Conservation (phyloP, 2,113 vertebrate species). For the Xyliphius kryptos region DNA sequence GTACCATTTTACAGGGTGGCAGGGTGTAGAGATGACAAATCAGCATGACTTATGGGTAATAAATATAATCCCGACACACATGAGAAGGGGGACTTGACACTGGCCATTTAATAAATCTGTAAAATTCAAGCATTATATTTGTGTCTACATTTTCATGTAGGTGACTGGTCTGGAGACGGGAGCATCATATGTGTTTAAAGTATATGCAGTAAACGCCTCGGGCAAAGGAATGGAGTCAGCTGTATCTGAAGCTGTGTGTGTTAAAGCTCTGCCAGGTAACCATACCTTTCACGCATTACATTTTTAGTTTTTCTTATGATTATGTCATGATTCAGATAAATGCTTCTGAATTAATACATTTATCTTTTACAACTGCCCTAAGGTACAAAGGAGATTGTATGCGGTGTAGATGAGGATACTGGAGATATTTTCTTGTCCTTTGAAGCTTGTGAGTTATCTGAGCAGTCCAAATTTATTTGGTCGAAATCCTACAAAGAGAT, state of each 20-base stretch:
- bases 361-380: neutral
- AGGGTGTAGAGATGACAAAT: too few relatives aligned
- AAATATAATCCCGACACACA: too few relatives aligned
- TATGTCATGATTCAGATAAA: too few relatives aligned
- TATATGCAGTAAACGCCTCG: conserved; percentile 73
- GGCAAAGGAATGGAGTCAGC: conserved; percentile 79
- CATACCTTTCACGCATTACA: too few relatives aligned
- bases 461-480: conserved; percentile 83
- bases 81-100: too few relatives aligned
- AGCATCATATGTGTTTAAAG: conserved; percentile 81
- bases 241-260: conserved; percentile 76
- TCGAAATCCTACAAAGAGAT: conserved; percentile 86
- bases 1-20: too few relatives aligned
- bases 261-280: conserved; percentile 78
- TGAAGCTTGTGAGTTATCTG: conserved; percentile 80
- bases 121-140: too few relatives aligned
- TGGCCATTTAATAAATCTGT: too few relatives aligned
- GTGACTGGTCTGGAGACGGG: conserved; percentile 75
- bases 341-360: too few relatives aligned
- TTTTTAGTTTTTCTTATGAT: too few relatives aligned
- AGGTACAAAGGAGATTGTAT: conserved; percentile 83
- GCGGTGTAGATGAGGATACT: conserved; percentile 81
- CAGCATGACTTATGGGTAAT: too few relatives aligned
- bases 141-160: too few relatives aligned
- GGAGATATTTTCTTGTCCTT: conserved; percentile 87